phyloP scores from a whole-genome alignment of 2,888 invertebrate species.

The Morpho deidamia region DNA sequence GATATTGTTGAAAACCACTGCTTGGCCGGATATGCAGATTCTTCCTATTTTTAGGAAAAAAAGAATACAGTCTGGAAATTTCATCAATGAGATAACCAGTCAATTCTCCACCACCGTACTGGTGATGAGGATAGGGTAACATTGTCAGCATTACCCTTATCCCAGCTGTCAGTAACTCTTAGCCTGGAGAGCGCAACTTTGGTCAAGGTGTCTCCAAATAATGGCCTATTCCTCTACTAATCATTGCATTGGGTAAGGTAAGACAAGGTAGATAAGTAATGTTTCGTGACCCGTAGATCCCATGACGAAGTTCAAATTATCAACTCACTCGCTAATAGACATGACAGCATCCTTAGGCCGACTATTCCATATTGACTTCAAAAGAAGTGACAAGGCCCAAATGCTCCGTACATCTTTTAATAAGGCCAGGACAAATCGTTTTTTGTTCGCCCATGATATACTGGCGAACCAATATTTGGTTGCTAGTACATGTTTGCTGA shows the following conservation, averaged over 20 bases:
- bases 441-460: constrained; percentile 56
- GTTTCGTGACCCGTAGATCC: too few relatives aligned
- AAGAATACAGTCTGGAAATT: too few relatives aligned
- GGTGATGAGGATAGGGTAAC: too few relatives aligned
- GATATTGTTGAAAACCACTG: too few relatives aligned
- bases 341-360: constrained; percentile 58
- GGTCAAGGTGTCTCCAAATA: neutral
- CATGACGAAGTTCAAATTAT: neutral
- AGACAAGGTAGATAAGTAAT: too few relatives aligned
- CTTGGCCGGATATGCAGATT: too few relatives aligned
- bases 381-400: constrained; percentile 53
- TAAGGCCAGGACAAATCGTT: constrained; percentile 46
- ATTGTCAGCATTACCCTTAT: too few relatives aligned
- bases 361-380: constrained; percentile 67
- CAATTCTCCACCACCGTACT: too few relatives aligned
- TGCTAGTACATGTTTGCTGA: constrained; percentile 44
- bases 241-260: neutral
- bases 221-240: neutral
- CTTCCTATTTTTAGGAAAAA: too few relatives aligned
- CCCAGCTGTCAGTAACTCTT: too few relatives aligned
- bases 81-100: too few relatives aligned
- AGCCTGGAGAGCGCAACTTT: too few relatives aligned
- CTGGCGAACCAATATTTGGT: constrained; percentile 58
- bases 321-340: constrained; percentile 48
- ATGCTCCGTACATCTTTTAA: constrained; percentile 48